Evolutionary conservation across 2,113 vertebrate species (phyloP).

Genomic region (Xiphophorus couchianus): DNA sequence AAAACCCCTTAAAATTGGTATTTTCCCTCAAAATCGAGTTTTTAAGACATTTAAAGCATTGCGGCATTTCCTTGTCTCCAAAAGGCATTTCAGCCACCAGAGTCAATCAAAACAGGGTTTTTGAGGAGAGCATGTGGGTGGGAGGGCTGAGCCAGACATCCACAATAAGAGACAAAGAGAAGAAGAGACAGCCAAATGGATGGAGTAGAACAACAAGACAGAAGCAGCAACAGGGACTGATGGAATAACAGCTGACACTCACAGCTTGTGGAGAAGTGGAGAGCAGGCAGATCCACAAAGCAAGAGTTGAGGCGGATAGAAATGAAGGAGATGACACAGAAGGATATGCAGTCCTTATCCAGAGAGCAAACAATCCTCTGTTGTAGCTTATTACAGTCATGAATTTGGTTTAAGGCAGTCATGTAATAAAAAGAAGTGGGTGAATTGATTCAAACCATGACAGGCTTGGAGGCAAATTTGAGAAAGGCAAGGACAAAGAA

Average conservation of each 20-base stretch:
- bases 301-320: conserved; percentile 81
- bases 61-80: conserved; percentile 13
- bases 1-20: neutral
- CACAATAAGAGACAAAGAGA: conserved; percentile 11
- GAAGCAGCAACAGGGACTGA: conserved; percentile 26
- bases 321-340: conserved; percentile 82
- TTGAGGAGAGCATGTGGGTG: conserved; percentile 30
- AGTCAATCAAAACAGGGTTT: conserved; percentile 43
- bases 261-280: conserved; percentile 76
- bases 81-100: conserved; percentile 35
- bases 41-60: neutral
- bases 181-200: conserved; percentile 28
- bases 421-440: neutral
- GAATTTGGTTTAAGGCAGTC: neutral
- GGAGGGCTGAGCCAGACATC: conserved; percentile 20
- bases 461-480: neutral
- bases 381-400: conserved; percentile 80
- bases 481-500: neutral
- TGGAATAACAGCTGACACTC: conserved; percentile 63
- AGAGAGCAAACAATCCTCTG: conserved; percentile 78
- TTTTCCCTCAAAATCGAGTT: neutral
- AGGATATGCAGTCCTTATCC: conserved; percentile 78
- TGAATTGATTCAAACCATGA: neutral
- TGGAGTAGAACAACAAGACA: conserved; percentile 30
- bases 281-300: conserved; percentile 81